Evolutionary conservation across 2,888 invertebrate genomes (phyloP).

Genomic region (Ptycholaimellus sp.): DNA sequence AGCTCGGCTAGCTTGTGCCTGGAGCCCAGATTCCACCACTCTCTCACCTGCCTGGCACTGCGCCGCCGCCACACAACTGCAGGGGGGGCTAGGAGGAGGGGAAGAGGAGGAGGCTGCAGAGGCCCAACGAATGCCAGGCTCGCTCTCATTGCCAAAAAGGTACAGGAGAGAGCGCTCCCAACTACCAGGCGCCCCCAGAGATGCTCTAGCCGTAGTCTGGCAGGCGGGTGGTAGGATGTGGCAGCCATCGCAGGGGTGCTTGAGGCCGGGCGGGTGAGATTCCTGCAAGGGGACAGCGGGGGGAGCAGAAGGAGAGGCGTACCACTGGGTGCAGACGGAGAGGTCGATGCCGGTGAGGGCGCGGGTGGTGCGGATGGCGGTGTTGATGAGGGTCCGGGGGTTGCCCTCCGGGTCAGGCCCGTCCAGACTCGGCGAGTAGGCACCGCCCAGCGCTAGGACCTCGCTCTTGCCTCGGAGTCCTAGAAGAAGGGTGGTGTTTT

Average conservation of each 20-base stretch:
- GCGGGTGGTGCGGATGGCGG: constrained; percentile 72
- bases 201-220: background rate
- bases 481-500: too few relatives aligned
- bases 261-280: background rate
- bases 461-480: constrained; percentile 68
- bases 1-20: constrained; percentile 99
- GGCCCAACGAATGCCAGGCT: constrained; percentile 1
- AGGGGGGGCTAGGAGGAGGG: background rate
- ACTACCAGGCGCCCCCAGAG: too few relatives aligned
- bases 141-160: background rate
- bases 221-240: background rate
- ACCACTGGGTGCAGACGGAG: constrained; percentile 75
- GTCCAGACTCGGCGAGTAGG: constrained; percentile 82
- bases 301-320: constrained; percentile 30
- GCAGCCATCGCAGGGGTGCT: too few relatives aligned
- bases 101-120: background rate
- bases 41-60: background rate
- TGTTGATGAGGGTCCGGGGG: constrained; percentile 67
- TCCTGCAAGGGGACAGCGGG: background rate
- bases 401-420: constrained; percentile 67
- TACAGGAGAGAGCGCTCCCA: background rate
- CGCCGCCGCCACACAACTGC: constrained; percentile 2
- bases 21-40: constrained; percentile 20
- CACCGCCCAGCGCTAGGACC: constrained; percentile 83
- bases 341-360: constrained; percentile 78